A percentile compares a stretch with the other conserved stretches of the same genome.
phyloP scores from a whole-genome alignment of 2,113 vertebrate species.

The Atractosteus spatula region DNA sequence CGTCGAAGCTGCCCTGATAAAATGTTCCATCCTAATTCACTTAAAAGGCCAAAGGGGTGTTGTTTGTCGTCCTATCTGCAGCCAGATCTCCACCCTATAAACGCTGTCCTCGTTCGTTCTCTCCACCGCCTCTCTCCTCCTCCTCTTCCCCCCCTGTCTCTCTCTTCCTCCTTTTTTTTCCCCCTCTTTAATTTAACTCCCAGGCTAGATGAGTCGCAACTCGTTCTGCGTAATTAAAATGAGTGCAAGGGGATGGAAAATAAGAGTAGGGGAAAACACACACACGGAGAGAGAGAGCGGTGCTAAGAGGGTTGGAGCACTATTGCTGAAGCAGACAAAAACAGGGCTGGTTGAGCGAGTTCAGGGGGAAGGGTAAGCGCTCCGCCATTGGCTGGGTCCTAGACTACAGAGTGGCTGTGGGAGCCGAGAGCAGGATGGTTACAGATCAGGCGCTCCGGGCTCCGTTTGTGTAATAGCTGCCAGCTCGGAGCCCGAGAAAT shows the following conservation, averaged over 20 bases:
- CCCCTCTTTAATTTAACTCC: slow-evolving; percentile 58
- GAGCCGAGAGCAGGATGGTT: slow-evolving; percentile 38
- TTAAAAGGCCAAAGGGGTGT: slow-evolving; percentile 50
- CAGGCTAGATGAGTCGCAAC: slow-evolving; percentile 59
- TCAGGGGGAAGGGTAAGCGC: slow-evolving; percentile 40
- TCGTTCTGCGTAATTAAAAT: slow-evolving; percentile 73
- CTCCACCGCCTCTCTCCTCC: slow-evolving; percentile 25
- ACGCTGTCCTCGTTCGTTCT: slow-evolving; percentile 9
- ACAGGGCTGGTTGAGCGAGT: slow-evolving; percentile 47
- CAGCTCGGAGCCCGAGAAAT: slow-evolving; percentile 19
- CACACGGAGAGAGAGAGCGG: slow-evolving; percentile 14
- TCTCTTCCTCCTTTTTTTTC: slow-evolving; percentile 37
- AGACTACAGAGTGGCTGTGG: slow-evolving; percentile 43
- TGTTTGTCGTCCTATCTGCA: slow-evolving; percentile 56
- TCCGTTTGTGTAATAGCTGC: slow-evolving; percentile 32
- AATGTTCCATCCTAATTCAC: slow-evolving; percentile 55
- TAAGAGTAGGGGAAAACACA: slow-evolving; percentile 24
- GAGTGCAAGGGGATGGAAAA: slow-evolving; percentile 64
- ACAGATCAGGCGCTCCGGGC: slow-evolving; percentile 36
- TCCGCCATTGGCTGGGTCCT: slow-evolving; percentile 50
- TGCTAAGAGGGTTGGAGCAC: slow-evolving; percentile 24
- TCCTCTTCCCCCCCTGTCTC: slow-evolving; percentile 20
- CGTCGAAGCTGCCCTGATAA: slow-evolving; percentile 44
- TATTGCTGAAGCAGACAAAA: slow-evolving; percentile 47
- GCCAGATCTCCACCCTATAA: slow-evolving; percentile 42